Percentiles rank a stretch among this genome's conserved stretches.
Conservation (phyloP, 2,113 vertebrate genomes). For the Triplophysa siluroides region DNA sequence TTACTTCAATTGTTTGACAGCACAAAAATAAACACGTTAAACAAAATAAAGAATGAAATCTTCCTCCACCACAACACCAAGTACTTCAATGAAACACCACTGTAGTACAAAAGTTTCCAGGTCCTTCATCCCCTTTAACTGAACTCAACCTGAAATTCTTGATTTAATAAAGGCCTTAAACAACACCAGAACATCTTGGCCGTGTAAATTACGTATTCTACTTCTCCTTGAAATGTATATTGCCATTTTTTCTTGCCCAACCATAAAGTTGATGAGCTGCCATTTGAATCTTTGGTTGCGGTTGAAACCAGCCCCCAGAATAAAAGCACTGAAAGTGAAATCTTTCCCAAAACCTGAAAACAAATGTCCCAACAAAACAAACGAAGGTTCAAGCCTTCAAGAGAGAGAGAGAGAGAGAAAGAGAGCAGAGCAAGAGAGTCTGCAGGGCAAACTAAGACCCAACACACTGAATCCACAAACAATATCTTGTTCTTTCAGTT, state of each 20-base stretch:
- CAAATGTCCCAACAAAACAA: neutral
- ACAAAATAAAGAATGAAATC: neutral
- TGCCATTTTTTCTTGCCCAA: too few species aligned
- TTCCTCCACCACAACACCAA: neutral
- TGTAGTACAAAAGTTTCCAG: neutral
- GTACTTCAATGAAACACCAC: neutral
- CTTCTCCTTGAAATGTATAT: constrained; percentile 3
- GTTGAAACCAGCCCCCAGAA: too few species aligned
- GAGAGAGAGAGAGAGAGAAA: too few species aligned
- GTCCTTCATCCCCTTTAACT: neutral
- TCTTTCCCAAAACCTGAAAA: neutral
- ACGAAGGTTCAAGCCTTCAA: neutral
- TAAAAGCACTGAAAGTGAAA: neutral
- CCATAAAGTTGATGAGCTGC: too few species aligned
- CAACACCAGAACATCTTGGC: neutral
- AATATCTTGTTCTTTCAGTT: neutral
- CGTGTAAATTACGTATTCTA: neutral
- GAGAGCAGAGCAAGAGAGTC: neutral
- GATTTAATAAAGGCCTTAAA: neutral
- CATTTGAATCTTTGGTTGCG: too few species aligned
- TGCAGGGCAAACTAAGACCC: neutral
- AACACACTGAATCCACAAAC: neutral
- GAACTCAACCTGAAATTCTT: neutral
- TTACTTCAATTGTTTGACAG: neutral
- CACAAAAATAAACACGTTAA: too few species aligned